Conservation (phyloP, 2,797 vertebrate species). For the Neosilurus mollespiculum region DNA sequence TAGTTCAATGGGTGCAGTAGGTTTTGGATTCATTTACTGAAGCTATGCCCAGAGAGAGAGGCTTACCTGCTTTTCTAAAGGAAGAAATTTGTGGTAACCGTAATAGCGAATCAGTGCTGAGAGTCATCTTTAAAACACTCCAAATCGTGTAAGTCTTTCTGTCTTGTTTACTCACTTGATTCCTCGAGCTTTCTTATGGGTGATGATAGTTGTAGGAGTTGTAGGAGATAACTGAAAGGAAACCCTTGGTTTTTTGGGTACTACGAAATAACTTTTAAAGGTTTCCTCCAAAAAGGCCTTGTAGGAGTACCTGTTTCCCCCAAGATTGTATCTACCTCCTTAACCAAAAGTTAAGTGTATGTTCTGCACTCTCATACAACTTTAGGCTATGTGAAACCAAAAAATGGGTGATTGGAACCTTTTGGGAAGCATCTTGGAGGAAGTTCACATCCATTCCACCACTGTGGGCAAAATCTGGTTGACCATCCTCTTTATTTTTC, state of each 20-base stretch:
- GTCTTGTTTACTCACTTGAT: background rate
- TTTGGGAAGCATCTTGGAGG: conserved; percentile 89
- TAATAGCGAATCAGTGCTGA: conserved; percentile 8
- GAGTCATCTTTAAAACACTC: conserved; percentile 23
- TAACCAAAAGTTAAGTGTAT: background rate
- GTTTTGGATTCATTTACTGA: conserved; percentile 56
- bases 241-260: background rate
- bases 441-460: conserved; percentile 94
- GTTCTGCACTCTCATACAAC: conserved; percentile 33
- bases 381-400: conserved; percentile 76
- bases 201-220: background rate
- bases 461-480: conserved; percentile 97
- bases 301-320: background rate
- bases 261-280: background rate
- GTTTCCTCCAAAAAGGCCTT: background rate
- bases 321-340: background rate
- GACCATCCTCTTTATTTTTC: conserved; percentile 93
- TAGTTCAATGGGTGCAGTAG: conserved; percentile 62
- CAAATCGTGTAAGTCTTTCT: conserved; percentile 60
- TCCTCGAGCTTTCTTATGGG: background rate
- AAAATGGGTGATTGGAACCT: conserved; percentile 96
- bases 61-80: conserved; percentile 16
- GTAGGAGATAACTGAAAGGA: background rate
- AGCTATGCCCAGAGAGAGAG: conserved; percentile 41
- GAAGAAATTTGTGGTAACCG: conserved; percentile 9